A percentile compares a stretch with the other conserved stretches of the same genome.
Evolutionary conservation across 2,113 vertebrate species (phyloP).

Genomic region (Callipepla californica): DNA sequence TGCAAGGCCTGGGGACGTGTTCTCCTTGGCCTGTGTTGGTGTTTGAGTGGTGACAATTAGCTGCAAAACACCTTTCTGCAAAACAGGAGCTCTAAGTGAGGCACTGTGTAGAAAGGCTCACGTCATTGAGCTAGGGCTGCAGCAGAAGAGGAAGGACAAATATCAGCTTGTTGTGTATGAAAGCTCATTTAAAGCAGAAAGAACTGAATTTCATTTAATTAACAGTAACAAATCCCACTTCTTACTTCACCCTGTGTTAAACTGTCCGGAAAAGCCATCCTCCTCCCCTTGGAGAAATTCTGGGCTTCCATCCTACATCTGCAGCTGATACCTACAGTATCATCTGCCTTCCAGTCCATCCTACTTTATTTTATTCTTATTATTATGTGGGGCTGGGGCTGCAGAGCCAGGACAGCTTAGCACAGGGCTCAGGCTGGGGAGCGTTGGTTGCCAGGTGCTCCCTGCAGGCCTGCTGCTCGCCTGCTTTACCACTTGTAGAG

Average conservation of each 20-base stretch:
- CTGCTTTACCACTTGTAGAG: background rate
- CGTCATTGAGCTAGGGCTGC: background rate
- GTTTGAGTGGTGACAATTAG: background rate
- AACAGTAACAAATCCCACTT: background rate
- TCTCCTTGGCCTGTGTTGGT: background rate
- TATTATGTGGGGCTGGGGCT: background rate
- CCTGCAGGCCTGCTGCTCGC: background rate
- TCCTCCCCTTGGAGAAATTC: background rate
- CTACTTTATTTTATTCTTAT: background rate
- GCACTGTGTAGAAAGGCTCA: background rate
- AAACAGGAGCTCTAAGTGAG: background rate
- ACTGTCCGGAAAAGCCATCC: background rate
- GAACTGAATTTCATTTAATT: conserved; percentile 28
- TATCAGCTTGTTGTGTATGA: background rate
- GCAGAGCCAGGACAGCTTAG: background rate
- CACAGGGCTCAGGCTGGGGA: background rate
- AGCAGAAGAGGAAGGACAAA: background rate
- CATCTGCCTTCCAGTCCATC: background rate
- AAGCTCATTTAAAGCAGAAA: background rate
- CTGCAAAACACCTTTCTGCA: background rate
- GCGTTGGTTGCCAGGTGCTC: background rate
- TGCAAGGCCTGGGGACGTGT: background rate
- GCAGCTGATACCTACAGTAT: fast-evolving
- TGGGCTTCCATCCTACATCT: background rate
- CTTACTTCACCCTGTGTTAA: background rate